Evolutionary conservation across 2,888 invertebrate genomes (phyloP).

Genomic region (Cremastinae sp.): DNA sequence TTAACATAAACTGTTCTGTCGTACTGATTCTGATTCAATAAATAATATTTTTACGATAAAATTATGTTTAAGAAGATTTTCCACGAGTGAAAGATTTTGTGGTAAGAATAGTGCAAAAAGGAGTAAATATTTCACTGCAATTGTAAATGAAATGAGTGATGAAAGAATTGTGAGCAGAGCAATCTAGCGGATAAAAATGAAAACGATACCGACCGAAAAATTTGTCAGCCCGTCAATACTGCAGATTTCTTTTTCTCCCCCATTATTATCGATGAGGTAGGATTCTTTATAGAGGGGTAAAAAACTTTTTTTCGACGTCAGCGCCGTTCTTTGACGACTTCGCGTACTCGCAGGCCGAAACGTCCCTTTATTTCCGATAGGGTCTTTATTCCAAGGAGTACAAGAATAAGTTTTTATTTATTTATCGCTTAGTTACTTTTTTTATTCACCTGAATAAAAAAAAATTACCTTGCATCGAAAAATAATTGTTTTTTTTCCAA

Average conservation of each 20-base stretch:
- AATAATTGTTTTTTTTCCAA: no score
- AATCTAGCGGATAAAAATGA: conserved; percentile 69
- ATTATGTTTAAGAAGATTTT: no score
- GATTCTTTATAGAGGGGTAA: conserved; percentile 74
- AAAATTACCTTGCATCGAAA: no score
- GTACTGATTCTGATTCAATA: no score
- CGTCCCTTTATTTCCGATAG: conserved; percentile 43
- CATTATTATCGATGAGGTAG: conserved; percentile 74
- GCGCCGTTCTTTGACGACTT: conserved; percentile 60
- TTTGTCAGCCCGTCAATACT: conserved; percentile 70
- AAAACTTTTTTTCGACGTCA: conserved; percentile 66
- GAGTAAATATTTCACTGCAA: background rate
- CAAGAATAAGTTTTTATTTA: no score
- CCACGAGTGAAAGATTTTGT: no score
- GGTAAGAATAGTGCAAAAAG: no score
- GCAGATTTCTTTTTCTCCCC: conserved; percentile 64
- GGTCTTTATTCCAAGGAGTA: no score
- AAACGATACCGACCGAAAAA: conserved; percentile 61
- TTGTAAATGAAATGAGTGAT: background rate
- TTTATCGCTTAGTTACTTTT: no score
- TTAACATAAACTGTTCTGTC: no score
- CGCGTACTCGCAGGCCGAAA: conserved; percentile 48
- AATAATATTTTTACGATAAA: no score
- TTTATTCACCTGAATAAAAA: no score
- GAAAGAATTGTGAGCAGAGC: conserved; percentile 65